Evolutionary conservation across 2,797 vertebrate genomes (phyloP).

Genomic region (Hylomyscus alleni): DNA sequence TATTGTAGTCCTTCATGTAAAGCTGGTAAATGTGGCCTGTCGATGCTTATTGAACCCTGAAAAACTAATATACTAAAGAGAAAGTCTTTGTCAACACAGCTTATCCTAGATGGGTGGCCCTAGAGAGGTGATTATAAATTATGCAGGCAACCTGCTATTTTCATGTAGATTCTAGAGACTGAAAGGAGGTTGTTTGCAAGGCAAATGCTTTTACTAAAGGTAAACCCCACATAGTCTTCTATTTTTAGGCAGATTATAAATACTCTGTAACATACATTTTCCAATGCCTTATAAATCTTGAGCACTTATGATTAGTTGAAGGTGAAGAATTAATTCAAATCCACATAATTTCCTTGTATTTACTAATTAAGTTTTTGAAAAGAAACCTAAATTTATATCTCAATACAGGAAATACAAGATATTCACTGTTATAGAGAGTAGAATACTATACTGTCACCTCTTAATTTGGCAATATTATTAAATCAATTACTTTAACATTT

Average conservation of each 20-base stretch:
- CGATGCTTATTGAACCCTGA: neutral
- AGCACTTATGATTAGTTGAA: neutral
- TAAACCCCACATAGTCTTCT: neutral
- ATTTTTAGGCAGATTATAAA: conserved; percentile 28
- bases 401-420: neutral
- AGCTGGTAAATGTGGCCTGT: neutral
- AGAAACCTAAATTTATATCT: neutral
- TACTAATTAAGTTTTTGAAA: conserved; percentile 23
- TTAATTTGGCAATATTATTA: conserved; percentile 57
- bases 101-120: neutral
- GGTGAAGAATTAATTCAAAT: conserved; percentile 58
- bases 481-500: neutral
- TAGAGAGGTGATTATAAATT: neutral
- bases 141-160: neutral
- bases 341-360: conserved; percentile 20
- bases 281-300: neutral
- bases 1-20: neutral
- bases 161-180: neutral
- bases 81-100: neutral
- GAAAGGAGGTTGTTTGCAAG: neutral
- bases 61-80: neutral
- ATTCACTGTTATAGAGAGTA: neutral
- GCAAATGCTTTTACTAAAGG: neutral
- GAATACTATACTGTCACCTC: conserved; percentile 44
- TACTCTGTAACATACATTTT: neutral